These are phyloP conservation scores for Progne subis DNA, from an alignment of 2,113 vertebrate species.

Conservation along the genomic window DNA sequence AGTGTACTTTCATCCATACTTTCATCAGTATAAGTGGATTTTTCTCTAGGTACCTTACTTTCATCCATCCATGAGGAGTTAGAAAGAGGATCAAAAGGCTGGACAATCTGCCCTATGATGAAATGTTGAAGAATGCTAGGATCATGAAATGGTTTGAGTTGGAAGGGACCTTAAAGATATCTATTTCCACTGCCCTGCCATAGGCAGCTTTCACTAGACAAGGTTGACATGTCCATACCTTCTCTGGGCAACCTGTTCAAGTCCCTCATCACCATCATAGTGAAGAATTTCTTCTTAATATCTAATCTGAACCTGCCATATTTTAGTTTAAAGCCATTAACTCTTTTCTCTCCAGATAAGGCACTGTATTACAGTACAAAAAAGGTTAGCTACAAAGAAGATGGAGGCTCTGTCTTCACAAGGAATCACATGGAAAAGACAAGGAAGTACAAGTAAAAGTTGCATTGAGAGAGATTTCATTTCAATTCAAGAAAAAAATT, in stretches of 20 bases:
- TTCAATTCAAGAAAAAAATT: neutral
- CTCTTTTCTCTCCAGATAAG: neutral
- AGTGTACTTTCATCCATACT: neutral
- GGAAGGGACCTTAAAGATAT: neutral
- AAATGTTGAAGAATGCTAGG: neutral
- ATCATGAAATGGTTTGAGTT: neutral
- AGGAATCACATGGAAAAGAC: neutral
- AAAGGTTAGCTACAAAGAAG: neutral
- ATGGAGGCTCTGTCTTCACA: neutral
- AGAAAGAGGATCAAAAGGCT: neutral
- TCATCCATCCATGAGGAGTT: neutral
- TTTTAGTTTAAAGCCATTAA: neutral
- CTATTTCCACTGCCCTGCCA: neutral
- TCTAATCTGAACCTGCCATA: neutral
- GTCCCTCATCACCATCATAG: neutral
- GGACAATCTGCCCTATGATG: neutral
- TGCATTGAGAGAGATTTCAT: neutral
- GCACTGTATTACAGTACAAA: neutral
- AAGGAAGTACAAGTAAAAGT: neutral
- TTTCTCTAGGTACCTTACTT: neutral
- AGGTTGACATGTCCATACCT: fast-evolving
- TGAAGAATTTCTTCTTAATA: neutral
- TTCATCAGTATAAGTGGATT: too few species aligned
- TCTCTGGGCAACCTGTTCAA: neutral
- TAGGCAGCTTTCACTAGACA: neutral